Conservation (phyloP, 1,140 invertebrate species). For the Ceratitis capitata region DNA sequence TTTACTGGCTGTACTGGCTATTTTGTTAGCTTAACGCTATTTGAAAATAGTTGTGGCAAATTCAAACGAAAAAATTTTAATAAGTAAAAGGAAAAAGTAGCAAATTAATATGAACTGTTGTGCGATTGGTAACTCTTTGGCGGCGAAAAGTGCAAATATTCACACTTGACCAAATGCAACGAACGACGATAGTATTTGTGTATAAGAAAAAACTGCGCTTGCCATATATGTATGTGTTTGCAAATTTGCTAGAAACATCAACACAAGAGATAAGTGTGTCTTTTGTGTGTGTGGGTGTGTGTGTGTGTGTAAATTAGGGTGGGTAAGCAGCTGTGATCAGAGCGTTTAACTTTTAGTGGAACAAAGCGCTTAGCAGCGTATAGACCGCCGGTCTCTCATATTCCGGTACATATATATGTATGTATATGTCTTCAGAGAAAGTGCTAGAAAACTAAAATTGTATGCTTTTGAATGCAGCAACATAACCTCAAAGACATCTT, state of each 20-base stretch:
- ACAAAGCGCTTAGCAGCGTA: too few relatives aligned
- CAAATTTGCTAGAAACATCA: constrained; percentile 12
- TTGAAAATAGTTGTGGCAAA: neutral
- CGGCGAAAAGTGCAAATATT: neutral
- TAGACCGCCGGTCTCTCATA: too few relatives aligned
- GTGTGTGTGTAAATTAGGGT: neutral
- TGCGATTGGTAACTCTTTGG: neutral
- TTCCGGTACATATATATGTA: too few relatives aligned
- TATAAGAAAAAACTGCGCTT: neutral
- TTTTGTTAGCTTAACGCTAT: neutral
- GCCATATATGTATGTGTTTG: neutral
- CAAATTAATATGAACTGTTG: neutral
- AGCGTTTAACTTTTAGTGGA: too few relatives aligned
- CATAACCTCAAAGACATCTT: too few relatives aligned
- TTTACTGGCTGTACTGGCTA: neutral
- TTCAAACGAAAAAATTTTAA: too few relatives aligned
- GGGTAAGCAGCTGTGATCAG: too few relatives aligned
- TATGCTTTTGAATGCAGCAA: too few relatives aligned
- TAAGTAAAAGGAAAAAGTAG: neutral
- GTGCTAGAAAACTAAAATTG: too few relatives aligned
- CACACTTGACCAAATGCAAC: constrained; percentile 23
- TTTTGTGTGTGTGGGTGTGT: neutral
- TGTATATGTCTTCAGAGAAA: too few relatives aligned
- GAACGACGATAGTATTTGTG: neutral
- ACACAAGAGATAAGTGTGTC: neutral